These are phyloP conservation scores for Hesperophylax magnus DNA, from an alignment of 1,140 invertebrate species.

Conservation along the genomic window DNA sequence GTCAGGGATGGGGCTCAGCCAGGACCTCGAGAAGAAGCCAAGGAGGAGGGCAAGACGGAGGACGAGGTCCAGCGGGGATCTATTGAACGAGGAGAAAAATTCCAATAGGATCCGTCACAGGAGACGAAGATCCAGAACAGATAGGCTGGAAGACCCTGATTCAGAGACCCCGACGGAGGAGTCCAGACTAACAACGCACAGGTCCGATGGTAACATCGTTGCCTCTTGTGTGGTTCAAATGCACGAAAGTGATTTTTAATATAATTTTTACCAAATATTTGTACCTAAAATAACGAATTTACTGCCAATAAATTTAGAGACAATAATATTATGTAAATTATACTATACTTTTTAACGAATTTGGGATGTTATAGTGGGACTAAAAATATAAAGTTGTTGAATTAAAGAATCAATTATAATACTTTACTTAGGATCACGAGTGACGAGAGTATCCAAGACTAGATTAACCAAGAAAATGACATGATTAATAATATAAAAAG, in stretches of 20 bases:
- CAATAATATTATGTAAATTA: no score
- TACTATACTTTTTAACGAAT: no score
- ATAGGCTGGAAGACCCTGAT: background rate
- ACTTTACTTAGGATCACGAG: no score
- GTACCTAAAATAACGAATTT: no score
- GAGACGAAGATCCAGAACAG: conserved; percentile 11
- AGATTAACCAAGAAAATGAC: no score
- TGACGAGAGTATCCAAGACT: no score
- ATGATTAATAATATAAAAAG: no score
- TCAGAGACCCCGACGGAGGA: conserved; percentile 52
- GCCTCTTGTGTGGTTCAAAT: conserved; percentile 10
- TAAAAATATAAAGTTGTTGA: no score
- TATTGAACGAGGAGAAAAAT: conserved; percentile 64
- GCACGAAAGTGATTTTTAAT: conserved; percentile 46
- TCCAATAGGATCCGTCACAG: conserved; percentile 52
- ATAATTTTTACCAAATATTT: background rate
- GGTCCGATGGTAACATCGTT: conserved; percentile 26
- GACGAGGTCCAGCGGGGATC: conserved; percentile 69
- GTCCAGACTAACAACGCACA: background rate
- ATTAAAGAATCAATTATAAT: no score
- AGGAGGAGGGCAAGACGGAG: conserved; percentile 66
- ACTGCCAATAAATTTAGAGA: no score
- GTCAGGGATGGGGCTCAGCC: conserved; percentile 65
- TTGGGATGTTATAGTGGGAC: no score
- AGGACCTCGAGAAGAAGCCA: conserved; percentile 63